Evolutionary conservation across 1,140 invertebrate genomes (phyloP).

Genomic region (Paraescarpia echinospica): DNA sequence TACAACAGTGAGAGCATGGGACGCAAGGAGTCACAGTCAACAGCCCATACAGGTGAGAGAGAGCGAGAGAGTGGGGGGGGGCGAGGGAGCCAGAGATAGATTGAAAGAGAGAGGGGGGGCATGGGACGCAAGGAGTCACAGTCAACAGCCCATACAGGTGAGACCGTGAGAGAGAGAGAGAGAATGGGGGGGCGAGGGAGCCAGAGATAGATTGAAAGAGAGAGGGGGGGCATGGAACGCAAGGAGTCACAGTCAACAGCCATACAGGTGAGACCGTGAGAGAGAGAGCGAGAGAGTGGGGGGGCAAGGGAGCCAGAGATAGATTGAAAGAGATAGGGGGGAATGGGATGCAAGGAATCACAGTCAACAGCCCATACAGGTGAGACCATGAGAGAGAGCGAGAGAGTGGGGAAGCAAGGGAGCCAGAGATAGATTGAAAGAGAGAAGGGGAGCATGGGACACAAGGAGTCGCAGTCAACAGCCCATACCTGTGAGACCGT

Average conservation of each 20-base stretch:
- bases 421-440: no score
- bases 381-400: no score
- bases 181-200: neutral
- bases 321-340: constrained; percentile 59
- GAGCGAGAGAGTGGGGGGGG: neutral
- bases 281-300: constrained; percentile 12
- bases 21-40: constrained; percentile 71
- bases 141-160: constrained; percentile 68
- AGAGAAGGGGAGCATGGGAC: constrained; percentile 61
- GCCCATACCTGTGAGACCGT: constrained; percentile 66
- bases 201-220: no score
- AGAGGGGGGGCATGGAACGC: no score
- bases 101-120: constrained; percentile 44
- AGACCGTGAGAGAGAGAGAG: no score
- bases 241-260: neutral
- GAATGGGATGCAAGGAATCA: constrained; percentile 82
- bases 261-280: constrained; percentile 44
- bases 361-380: constrained; percentile 69
- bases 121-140: constrained; percentile 77
- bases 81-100: neutral
- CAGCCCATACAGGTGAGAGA: constrained; percentile 68
- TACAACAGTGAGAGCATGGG: constrained; percentile 87
- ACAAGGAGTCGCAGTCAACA: constrained; percentile 70
- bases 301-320: neutral
- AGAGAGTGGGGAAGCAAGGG: neutral